Percentiles rank a stretch among this genome's conserved stretches.
These are phyloP conservation scores for Branchipolynoe longqiensis DNA, from an alignment of 2,888 invertebrate genomes.

Conservation along the genomic window DNA sequence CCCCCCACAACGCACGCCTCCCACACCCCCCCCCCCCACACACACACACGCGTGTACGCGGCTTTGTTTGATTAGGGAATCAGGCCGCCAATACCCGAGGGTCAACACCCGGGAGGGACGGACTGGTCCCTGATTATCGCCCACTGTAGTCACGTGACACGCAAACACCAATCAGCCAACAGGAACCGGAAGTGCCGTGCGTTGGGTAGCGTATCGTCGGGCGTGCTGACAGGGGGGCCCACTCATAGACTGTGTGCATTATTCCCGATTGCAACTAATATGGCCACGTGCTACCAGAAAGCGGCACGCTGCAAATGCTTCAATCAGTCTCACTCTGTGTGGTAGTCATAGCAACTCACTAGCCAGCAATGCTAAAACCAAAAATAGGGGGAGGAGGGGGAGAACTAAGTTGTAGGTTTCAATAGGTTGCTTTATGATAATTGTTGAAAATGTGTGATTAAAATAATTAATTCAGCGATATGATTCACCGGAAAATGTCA, in stretches of 20 bases:
- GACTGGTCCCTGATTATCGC: neutral
- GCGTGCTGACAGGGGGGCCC: neutral
- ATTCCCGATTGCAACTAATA: neutral
- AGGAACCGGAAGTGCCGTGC: slow-evolving; percentile 17
- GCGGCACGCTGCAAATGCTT: neutral
- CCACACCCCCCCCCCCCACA: neutral
- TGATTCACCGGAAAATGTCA: too few relatives aligned
- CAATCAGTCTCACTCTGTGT: slow-evolving; percentile 39
- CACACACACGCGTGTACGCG: neutral
- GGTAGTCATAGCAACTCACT: too few relatives aligned
- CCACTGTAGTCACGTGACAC: neutral
- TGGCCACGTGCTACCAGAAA: too few relatives aligned
- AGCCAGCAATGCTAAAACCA: too few relatives aligned
- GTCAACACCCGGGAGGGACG: neutral
- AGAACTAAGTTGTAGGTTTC: too few relatives aligned
- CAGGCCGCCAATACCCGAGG: slow-evolving; percentile 6
- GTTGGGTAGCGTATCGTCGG: neutral
- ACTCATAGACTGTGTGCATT: neutral
- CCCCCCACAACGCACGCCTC: neutral
- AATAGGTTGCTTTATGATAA: too few relatives aligned
- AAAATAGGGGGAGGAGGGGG: too few relatives aligned
- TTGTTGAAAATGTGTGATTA: too few relatives aligned
- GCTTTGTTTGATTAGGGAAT: slow-evolving; percentile 44
- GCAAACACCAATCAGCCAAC: slow-evolving; percentile 8
- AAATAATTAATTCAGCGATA: too few relatives aligned